phyloP scores from a whole-genome alignment of 2,113 vertebrate species.

The Toxotes chatareus region DNA sequence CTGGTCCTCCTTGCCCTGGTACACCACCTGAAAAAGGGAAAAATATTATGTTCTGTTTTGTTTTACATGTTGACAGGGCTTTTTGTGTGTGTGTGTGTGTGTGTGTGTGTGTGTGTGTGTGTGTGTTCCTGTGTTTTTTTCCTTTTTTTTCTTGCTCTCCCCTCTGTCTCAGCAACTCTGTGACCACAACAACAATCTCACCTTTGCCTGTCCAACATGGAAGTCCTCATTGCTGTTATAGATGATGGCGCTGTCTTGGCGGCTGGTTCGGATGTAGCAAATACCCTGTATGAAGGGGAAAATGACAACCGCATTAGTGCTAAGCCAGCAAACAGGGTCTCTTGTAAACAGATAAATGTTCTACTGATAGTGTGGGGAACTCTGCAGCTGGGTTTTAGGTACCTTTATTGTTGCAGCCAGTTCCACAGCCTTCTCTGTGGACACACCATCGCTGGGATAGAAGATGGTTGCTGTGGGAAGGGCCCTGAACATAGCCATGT shows the following conservation, averaged over 20 bases:
- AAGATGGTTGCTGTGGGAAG: constrained; percentile 92
- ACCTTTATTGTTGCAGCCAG: constrained; percentile 94
- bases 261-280: constrained; percentile 96
- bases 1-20: constrained; percentile 93
- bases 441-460: constrained; percentile 93
- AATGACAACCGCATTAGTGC: neutral
- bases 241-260: constrained; percentile 91
- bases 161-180: neutral
- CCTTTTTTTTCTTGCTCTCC: neutral
- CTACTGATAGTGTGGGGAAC: neutral
- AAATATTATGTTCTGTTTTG: neutral
- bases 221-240: constrained; percentile 95
- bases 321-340: neutral
- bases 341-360: neutral
- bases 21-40: constrained; percentile 85
- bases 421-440: constrained; percentile 95
- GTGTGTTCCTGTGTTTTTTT: neutral
- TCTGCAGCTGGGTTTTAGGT: neutral
- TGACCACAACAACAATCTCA: constrained; percentile 13
- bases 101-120: neutral
- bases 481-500: constrained; percentile 91
- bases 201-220: constrained; percentile 94
- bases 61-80: neutral
- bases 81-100: neutral
- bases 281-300: constrained; percentile 85